phyloP scores from a whole-genome alignment of 2,113 vertebrate genomes.

The Aptenodytes forsteri region DNA sequence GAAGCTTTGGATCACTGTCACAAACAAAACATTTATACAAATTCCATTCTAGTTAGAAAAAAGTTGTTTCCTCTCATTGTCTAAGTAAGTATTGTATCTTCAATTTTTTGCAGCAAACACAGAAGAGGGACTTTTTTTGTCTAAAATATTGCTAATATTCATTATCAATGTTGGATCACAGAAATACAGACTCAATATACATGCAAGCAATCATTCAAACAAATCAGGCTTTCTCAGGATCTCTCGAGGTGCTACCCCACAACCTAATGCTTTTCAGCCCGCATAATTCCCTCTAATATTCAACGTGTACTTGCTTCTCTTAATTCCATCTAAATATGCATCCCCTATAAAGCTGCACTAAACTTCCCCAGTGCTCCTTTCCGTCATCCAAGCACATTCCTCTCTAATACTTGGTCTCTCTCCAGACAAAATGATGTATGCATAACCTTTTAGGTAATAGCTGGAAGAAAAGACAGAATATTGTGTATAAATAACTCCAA shows the following conservation, averaged over 20 bases:
- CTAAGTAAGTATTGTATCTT: constrained; percentile 11
- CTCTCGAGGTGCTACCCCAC: background rate
- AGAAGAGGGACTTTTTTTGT: background rate
- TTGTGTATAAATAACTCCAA: background rate
- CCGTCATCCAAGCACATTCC: background rate
- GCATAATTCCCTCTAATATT: background rate
- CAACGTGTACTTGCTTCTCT: background rate
- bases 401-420: background rate
- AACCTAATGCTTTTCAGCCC: background rate
- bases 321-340: background rate
- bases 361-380: background rate
- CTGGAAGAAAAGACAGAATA: background rate
- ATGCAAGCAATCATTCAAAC: background rate
- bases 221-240: background rate
- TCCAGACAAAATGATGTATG: background rate
- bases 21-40: constrained; percentile 36
- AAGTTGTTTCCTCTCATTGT: background rate
- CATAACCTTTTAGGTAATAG: background rate
- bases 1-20: constrained; percentile 22
- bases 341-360: background rate
- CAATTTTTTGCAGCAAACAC: background rate
- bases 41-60: constrained; percentile 54
- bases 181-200: background rate
- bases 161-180: background rate
- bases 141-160: background rate